phyloP scores from a whole-genome alignment of 1,140 invertebrate genomes.

The Cyphomyrmex costatus region DNA sequence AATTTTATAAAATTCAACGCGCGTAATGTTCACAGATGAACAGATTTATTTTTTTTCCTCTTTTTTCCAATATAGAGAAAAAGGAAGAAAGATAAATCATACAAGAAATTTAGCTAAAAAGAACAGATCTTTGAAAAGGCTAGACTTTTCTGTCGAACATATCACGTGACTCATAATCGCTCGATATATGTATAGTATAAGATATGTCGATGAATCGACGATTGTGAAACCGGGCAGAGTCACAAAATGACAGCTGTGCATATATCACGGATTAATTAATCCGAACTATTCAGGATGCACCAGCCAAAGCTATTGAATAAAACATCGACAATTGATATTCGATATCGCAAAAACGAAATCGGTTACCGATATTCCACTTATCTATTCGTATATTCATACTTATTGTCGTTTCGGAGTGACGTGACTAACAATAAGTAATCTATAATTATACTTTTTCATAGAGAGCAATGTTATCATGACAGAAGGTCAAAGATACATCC shows the following conservation, averaged over 20 bases:
- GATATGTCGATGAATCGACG: background rate
- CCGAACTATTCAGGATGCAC: background rate
- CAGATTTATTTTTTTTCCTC: too few species aligned
- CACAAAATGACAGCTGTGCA: background rate
- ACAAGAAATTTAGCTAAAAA: too few species aligned
- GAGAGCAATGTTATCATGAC: background rate
- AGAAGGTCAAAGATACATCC: background rate
- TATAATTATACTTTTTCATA: slow-evolving; percentile 25
- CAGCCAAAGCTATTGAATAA: slow-evolving; percentile 49
- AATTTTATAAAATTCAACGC: too few species aligned
- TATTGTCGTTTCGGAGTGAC: background rate
- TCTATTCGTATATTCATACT: background rate
- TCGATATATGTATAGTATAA: too few species aligned
- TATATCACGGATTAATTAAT: slow-evolving; percentile 42
- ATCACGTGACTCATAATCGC: background rate
- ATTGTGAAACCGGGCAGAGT: background rate
- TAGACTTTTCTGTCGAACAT: background rate
- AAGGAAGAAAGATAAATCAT: too few species aligned
- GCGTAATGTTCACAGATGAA: background rate
- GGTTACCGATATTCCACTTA: slow-evolving; percentile 12
- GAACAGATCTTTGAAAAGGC: too few species aligned
- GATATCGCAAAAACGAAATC: slow-evolving; percentile 21
- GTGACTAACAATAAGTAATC: slow-evolving; percentile 19
- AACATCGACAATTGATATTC: slow-evolving; percentile 62
- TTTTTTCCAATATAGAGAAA: too few species aligned